These are phyloP conservation scores for Candoia aspera DNA, from an alignment of 2,113 vertebrate species.

Conservation along the genomic window DNA sequence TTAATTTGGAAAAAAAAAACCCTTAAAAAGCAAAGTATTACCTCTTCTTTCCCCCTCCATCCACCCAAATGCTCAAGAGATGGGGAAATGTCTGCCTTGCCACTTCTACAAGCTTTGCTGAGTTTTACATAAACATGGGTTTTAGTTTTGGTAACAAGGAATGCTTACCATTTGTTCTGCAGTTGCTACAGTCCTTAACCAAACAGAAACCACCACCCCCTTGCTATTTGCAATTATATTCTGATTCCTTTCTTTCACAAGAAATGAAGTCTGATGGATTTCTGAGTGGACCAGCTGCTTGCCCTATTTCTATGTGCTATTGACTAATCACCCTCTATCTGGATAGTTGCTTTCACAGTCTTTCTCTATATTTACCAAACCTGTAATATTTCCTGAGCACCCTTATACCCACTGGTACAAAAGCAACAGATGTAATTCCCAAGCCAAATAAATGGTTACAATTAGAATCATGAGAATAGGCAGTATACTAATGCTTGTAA, in stretches of 20 bases:
- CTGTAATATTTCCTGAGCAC: background rate
- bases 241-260: constrained; percentile 10
- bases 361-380: background rate
- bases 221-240: constrained; percentile 24
- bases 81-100: background rate
- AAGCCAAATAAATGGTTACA: background rate
- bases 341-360: background rate
- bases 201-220: background rate
- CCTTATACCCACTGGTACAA: background rate
- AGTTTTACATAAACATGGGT: constrained; percentile 11
- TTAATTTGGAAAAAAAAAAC: too few relatives aligned
- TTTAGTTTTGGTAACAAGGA: constrained; percentile 15
- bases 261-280: constrained; percentile 10
- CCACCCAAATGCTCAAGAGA: background rate
- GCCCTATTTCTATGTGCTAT: constrained; percentile 7
- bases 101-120: background rate
- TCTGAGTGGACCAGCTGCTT: constrained; percentile 1
- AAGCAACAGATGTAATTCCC: background rate
- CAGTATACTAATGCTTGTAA: background rate
- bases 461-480: background rate
- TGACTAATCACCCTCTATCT: background rate
- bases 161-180: constrained; percentile 21
- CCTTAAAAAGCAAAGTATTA: background rate
- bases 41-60: background rate
- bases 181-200: constrained; percentile 15